Conservation (phyloP, 2,888 invertebrate species). For the Ecliptopera silaceata region DNA sequence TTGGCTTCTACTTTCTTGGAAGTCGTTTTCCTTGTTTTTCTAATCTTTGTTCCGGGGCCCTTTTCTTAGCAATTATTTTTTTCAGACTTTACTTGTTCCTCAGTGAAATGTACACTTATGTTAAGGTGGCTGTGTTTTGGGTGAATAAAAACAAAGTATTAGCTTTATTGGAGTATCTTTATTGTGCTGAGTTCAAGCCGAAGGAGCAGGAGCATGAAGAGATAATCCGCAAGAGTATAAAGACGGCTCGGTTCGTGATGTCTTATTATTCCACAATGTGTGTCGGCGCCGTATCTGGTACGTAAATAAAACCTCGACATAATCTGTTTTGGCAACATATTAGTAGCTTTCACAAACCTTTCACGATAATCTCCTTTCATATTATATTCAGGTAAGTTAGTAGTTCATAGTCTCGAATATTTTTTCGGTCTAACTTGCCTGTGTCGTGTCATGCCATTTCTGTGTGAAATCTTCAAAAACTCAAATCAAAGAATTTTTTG, state of each 20-base stretch:
- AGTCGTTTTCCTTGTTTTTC: slow-evolving; percentile 24
- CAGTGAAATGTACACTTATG: slow-evolving; percentile 79
- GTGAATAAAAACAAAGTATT: slow-evolving; percentile 68
- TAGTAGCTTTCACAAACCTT: not conserved
- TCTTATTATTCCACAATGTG: slow-evolving; percentile 74
- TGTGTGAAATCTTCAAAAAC: no score
- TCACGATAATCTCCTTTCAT: no score
- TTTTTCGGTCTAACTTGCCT: no score
- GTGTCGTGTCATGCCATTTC: no score
- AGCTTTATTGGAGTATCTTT: slow-evolving; percentile 63
- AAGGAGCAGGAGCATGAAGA: slow-evolving; percentile 65
- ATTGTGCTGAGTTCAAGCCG: slow-evolving; percentile 69
- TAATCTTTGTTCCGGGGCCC: slow-evolving; percentile 11
- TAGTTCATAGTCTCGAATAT: no score
- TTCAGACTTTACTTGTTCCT: slow-evolving; percentile 75
- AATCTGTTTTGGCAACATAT: not conserved
- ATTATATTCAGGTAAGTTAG: no score
- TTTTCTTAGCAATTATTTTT: slow-evolving; percentile 29
- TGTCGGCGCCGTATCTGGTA: slow-evolving; percentile 75
- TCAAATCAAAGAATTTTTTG: not conserved
- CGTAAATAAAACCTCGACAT: not conserved
- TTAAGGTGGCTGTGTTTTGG: slow-evolving; percentile 76
- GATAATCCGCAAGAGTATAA: slow-evolving; percentile 67
- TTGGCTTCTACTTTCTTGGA: slow-evolving; percentile 11
- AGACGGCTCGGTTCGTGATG: slow-evolving; percentile 70